Evolutionary conservation across 2,113 vertebrate genomes (phyloP), one percentile per base, ranked within the genome.

Genomic region (Hylia prasina): DNA sequence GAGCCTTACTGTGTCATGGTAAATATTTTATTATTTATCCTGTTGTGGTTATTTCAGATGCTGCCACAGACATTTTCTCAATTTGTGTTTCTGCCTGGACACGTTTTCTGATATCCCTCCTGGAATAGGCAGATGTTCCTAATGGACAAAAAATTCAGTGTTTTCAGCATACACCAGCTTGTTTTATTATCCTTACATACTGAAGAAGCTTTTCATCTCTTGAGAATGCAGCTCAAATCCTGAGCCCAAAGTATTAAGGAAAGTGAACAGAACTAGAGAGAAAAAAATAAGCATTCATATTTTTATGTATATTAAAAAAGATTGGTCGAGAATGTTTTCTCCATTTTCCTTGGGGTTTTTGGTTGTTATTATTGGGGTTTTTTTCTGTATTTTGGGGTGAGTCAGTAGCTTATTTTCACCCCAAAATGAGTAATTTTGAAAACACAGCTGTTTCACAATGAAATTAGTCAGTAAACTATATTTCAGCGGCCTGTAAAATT

Each of bases 51-150:
- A 53, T 83, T 93, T 89, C 31, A 9, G 68, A n/a, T 73, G 48
- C 88, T 92, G 88, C 90, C 69, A 87, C 77, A 94, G 85, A 89
- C 61, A 0, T 81, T 90, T 95, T 87, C 86, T 95, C 85, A 56
- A 33, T 88, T 95, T 90, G 85, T 77, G 47, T 92, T 94, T 75
- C 82, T 96, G 89, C 86, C 88, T 81, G 76, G 57, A 91, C 91
- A 95, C 0, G 15, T 94, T 94, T 96, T 90, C 65, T 72, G 86
- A 87, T 93, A 89, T 72, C 61, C 85, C 72, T 93, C 61, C 47
- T 92, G 92, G 92, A 96, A 90, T 12, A 94, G 76, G 86, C 96
- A 96, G 94, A 90, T 95, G 95, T 96, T 96, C 92, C 79, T 96
- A 90, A 92, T 75, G 90, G 93, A 83, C 15, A 20, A 75, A 93